These are phyloP conservation scores for Pardalotus punctatus DNA, from an alignment of 2,113 vertebrate genomes.

Conservation along the genomic window DNA sequence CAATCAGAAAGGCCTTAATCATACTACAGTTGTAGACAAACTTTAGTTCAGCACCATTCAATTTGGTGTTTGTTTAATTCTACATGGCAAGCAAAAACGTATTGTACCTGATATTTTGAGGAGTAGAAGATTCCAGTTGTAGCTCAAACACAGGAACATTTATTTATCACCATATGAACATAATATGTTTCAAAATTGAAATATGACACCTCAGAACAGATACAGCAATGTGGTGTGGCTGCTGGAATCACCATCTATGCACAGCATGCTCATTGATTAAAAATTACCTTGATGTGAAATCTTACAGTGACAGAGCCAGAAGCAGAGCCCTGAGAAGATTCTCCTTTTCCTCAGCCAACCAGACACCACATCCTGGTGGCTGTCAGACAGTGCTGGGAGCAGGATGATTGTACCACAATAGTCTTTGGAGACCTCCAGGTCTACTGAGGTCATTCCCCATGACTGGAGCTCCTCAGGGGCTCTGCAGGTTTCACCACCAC, in stretches of 20 bases:
- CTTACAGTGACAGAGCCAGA: background rate
- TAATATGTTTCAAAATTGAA: background rate
- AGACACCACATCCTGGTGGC: fast-evolving
- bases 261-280: background rate
- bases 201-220: background rate
- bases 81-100: background rate
- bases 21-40: background rate
- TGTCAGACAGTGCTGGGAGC: background rate
- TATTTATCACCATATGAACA: background rate
- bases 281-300: background rate
- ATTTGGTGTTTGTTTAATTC: background rate
- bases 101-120: background rate
- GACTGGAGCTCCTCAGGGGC: background rate
- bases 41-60: background rate
- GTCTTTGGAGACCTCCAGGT: background rate
- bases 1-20: background rate
- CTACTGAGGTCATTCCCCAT: background rate
- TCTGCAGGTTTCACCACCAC: background rate
- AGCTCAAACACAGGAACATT: background rate
- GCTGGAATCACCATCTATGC: background rate
- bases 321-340: background rate
- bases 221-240: background rate
- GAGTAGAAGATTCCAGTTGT: background rate
- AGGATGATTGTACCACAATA: fast-evolving
- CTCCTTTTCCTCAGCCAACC: background rate